Percentiles rank a stretch among this genome's conserved stretches.
phyloP scores from a whole-genome alignment of 2,888 invertebrate species.

The Pammene aurita region DNA sequence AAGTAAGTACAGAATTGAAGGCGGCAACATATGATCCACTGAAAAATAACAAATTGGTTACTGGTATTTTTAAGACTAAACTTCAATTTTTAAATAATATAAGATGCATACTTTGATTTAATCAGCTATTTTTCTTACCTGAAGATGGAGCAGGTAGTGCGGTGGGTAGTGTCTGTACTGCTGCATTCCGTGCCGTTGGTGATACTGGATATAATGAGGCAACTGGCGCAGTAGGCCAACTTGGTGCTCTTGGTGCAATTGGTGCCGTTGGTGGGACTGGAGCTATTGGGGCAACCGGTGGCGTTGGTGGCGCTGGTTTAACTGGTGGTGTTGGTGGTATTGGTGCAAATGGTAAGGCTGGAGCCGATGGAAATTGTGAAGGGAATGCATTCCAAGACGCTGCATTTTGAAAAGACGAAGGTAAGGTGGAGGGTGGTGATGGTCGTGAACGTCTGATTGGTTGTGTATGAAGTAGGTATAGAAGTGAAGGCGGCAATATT shows the following conservation, averaged over 20 bases:
- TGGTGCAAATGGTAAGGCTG: neutral
- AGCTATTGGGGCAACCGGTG: neutral
- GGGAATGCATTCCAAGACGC: neutral
- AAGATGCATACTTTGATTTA: neutral
- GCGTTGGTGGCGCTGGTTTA: neutral
- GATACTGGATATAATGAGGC: too few relatives aligned
- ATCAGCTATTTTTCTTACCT: neutral
- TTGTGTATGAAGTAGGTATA: neutral
- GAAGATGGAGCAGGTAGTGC: neutral
- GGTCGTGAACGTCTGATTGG: conserved; percentile 3
- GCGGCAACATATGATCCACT: conserved; percentile 7
- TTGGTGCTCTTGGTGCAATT: neutral
- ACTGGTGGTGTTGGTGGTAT: neutral
- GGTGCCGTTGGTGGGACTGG: conserved; percentile 3
- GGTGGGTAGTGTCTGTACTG: too few relatives aligned
- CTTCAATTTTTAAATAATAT: too few relatives aligned
- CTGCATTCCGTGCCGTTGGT: too few relatives aligned
- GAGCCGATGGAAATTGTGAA: neutral
- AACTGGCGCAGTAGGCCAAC: neutral
- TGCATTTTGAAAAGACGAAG: neutral
- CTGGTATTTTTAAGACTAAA: neutral
- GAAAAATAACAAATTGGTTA: conserved; percentile 4
- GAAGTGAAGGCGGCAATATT: conserved; percentile 11
- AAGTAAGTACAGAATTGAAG: conserved; percentile 26
- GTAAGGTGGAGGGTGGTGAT: neutral